Evolutionary conservation across 2,113 vertebrate species (phyloP).

Genomic region (Rhabdomys dilectus): DNA sequence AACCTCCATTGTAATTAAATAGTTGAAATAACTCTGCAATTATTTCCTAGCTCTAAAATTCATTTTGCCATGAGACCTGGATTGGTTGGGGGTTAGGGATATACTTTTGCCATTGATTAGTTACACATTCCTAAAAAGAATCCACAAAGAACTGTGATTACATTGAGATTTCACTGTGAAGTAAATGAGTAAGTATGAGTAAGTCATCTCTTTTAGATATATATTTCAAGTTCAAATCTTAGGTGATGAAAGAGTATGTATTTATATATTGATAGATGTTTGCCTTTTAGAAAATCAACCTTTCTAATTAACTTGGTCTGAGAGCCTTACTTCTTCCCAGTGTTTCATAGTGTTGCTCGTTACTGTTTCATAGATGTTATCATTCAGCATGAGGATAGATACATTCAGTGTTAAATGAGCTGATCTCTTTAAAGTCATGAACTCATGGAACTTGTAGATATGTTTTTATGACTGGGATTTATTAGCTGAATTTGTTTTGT

Average conservation of each 20-base stretch:
- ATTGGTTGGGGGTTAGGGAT: not conserved
- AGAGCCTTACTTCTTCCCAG: slow-evolving; percentile 20
- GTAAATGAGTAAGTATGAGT: not conserved
- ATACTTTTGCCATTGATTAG: not conserved
- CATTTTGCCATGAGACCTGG: not conserved
- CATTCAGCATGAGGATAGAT: slow-evolving; percentile 47
- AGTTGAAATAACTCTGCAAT: slow-evolving; percentile 12
- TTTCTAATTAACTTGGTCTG: slow-evolving; percentile 33
- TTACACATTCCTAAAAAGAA: not conserved
- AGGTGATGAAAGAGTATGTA: not conserved
- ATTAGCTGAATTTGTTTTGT: slow-evolving; percentile 58
- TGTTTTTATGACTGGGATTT: slow-evolving; percentile 62
- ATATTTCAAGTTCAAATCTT: slow-evolving; percentile 30
- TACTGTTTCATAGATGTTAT: slow-evolving; percentile 52
- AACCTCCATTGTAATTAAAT: not conserved
- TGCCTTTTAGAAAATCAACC: slow-evolving; percentile 3
- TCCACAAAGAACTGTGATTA: not conserved
- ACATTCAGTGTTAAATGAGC: slow-evolving; percentile 64
- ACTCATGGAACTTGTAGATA: not conserved
- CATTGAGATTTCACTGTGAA: not conserved
- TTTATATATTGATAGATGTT: not conserved
- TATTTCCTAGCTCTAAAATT: not conserved
- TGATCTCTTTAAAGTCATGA: slow-evolving; percentile 59
- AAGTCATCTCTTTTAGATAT: slow-evolving; percentile 3
- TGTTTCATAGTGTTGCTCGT: slow-evolving; percentile 41